Conservation (phyloP, 1,140 invertebrate genomes). For the Idris sp. region DNA sequence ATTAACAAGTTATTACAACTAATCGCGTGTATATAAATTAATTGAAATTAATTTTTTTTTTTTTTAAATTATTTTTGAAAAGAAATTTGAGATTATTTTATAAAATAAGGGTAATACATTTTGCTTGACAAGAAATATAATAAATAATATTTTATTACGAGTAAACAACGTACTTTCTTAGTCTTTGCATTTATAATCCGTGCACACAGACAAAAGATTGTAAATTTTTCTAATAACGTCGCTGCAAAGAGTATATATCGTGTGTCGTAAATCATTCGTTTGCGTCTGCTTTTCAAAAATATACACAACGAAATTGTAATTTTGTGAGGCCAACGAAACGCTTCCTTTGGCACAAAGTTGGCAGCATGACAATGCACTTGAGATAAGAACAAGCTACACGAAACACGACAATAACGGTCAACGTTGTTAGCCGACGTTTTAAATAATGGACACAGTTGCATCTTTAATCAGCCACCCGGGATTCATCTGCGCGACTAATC, state of each 20-base stretch:
- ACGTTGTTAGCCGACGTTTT: constrained; percentile 53
- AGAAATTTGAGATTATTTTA: too few relatives aligned
- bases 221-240: constrained; percentile 13
- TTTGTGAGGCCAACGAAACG: constrained; percentile 25
- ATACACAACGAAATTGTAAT: constrained; percentile 31
- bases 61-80: too few relatives aligned
- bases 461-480: constrained; percentile 54
- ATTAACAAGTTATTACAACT: too few relatives aligned
- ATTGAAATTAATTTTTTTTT: too few relatives aligned
- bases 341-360: constrained; percentile 44
- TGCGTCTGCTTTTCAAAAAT: constrained; percentile 28
- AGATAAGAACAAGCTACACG: constrained; percentile 50
- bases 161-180: too few relatives aligned
- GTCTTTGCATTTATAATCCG: too few relatives aligned
- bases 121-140: too few relatives aligned
- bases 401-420: constrained; percentile 56
- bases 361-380: constrained; percentile 48
- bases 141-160: too few relatives aligned
- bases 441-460: constrained; percentile 49
- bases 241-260: constrained; percentile 7
- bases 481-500: constrained; percentile 54
- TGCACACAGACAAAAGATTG: too few relatives aligned
- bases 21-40: too few relatives aligned
- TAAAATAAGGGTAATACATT: too few relatives aligned
- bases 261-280: constrained; percentile 33